Conservation (phyloP, 2,888 invertebrate species). For the Euzophera pinguis region DNA sequence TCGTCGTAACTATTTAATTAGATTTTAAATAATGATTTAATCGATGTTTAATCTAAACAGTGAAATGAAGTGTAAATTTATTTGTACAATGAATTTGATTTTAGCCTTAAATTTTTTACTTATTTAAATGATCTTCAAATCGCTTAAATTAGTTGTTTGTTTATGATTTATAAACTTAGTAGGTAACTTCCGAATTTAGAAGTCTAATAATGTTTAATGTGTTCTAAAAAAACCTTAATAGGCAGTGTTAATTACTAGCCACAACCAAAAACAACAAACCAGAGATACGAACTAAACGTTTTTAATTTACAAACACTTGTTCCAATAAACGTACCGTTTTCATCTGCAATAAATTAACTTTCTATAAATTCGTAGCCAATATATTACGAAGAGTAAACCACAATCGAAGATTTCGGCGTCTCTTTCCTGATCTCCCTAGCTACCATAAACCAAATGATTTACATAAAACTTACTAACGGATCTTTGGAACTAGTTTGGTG, state of each 20-base stretch:
- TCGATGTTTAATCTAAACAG: too few species aligned
- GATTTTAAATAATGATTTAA: too few species aligned
- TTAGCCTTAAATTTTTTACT: too few species aligned
- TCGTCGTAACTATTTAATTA: too few species aligned
- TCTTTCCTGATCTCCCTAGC: constrained; percentile 63
- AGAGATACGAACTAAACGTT: background rate
- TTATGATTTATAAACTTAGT: too few species aligned
- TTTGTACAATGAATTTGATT: too few species aligned
- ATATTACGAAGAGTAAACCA: constrained; percentile 40
- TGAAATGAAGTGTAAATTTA: too few species aligned
- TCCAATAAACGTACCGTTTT: constrained; percentile 24
- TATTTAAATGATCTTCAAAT: too few species aligned
- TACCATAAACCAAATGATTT: constrained; percentile 70
- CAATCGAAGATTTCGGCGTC: constrained; percentile 29
- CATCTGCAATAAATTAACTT: constrained; percentile 59
- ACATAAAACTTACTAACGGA: constrained; percentile 77
- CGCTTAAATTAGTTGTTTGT: too few species aligned
- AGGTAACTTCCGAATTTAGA: too few species aligned
- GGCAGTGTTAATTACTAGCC: background rate
- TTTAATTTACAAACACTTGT: constrained; percentile 3
- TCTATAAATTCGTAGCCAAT: constrained; percentile 53
- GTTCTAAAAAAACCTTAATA: too few species aligned
- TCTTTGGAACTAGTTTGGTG: constrained; percentile 70
- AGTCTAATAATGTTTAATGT: too few species aligned
- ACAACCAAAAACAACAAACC: background rate